A percentile compares a stretch with the other conserved stretches of the same genome.
Conservation (phyloP, 2,113 vertebrate species). For the Campylorhamphus procurvoides region DNA sequence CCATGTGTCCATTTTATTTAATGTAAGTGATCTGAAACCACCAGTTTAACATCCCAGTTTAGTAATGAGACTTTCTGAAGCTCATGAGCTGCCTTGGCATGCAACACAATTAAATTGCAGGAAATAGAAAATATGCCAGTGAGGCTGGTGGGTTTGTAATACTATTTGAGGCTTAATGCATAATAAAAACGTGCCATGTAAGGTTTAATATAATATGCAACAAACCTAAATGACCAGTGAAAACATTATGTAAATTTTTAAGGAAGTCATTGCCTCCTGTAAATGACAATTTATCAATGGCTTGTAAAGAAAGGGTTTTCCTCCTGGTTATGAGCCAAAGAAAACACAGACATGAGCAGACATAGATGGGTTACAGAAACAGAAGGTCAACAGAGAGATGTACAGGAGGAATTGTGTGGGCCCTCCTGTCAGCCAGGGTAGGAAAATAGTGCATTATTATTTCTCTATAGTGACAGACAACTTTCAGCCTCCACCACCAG, state of each 20-base stretch:
- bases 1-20: not conserved
- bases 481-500: not conserved
- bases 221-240: constrained; percentile 50
- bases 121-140: constrained; percentile 50
- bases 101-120: constrained; percentile 52
- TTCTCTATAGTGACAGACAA: not conserved
- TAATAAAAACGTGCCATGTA: constrained; percentile 47
- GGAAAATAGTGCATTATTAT: not conserved
- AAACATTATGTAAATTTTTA: constrained; percentile 60
- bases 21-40: not conserved
- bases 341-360: not conserved
- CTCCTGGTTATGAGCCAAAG: constrained; percentile 7
- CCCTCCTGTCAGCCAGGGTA: not conserved
- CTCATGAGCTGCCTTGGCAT: constrained; percentile 32
- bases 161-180: constrained; percentile 36
- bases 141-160: constrained; percentile 19
- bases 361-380: not conserved
- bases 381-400: not conserved
- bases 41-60: constrained; percentile 10
- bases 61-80: constrained; percentile 42
- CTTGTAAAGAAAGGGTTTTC: constrained; percentile 55
- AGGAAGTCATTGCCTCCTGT: constrained; percentile 33
- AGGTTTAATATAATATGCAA: constrained; percentile 49
- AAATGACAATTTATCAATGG: constrained; percentile 47
- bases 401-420: not conserved